These are phyloP conservation scores for Leptosomus discolor DNA, from an alignment of 2,113 vertebrate genomes.

Conservation along the genomic window DNA sequence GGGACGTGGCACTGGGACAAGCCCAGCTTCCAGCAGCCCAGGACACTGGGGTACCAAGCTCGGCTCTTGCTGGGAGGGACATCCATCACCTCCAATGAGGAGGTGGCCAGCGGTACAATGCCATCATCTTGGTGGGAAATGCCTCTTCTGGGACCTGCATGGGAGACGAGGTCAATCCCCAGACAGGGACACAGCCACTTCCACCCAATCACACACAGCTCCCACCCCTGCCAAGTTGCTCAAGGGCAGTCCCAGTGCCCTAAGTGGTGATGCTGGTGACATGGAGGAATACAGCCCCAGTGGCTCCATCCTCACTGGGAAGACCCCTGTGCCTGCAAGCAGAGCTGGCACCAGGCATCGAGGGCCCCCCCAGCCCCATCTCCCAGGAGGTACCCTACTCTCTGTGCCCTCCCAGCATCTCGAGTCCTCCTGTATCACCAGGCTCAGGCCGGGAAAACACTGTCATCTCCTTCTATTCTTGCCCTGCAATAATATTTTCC, in stretches of 20 bases:
- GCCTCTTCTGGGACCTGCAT: background rate
- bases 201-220: background rate
- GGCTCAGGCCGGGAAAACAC: background rate
- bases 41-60: background rate
- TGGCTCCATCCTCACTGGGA: fast-evolving
- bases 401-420: background rate
- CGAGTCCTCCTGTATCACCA: fast-evolving
- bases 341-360: background rate
- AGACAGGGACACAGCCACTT: fast-evolving
- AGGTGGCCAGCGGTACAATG: fast-evolving
- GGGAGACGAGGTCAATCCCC: no score
- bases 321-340: background rate
- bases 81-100: background rate
- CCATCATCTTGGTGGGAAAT: background rate
- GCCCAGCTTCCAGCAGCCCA: background rate
- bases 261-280: background rate
- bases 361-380: background rate
- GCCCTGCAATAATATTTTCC: slow-evolving; percentile 57
- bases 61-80: background rate
- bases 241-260: background rate
- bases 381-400: background rate
- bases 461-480: slow-evolving; percentile 50
- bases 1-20: background rate
- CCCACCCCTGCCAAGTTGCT: background rate
- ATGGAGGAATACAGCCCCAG: background rate